phyloP scores from a whole-genome alignment of 2,888 invertebrate species.

The Pemphredon lugubris region DNA sequence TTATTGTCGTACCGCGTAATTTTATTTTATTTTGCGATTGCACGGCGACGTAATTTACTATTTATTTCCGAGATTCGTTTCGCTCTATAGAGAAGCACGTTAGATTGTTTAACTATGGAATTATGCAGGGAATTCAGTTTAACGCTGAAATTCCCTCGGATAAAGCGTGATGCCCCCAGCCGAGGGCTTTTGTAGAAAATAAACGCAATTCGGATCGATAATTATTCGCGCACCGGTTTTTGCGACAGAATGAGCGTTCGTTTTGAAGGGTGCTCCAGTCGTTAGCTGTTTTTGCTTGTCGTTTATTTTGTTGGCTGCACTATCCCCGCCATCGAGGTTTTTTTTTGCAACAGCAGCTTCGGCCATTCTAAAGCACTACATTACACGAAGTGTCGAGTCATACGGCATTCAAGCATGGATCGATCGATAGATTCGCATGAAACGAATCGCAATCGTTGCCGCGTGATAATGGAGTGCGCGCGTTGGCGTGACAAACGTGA shows the following conservation, averaged over 20 bases:
- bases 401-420: constrained; percentile 15
- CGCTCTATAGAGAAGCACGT: too few relatives aligned
- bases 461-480: constrained; percentile 11
- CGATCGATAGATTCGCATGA: constrained; percentile 27
- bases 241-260: constrained; percentile 21
- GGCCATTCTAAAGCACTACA: neutral
- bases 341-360: constrained; percentile 16
- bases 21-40: too few relatives aligned
- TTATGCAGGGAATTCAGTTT: too few relatives aligned
- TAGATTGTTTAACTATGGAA: too few relatives aligned
- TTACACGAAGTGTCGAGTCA: constrained; percentile 33
- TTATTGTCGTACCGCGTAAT: too few relatives aligned
- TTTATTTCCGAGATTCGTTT: too few relatives aligned
- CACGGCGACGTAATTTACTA: too few relatives aligned
- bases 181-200: too few relatives aligned
- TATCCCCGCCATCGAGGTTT: constrained; percentile 4
- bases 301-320: constrained; percentile 15
- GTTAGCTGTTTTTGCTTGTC: constrained; percentile 24
- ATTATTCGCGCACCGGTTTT: constrained; percentile 20
- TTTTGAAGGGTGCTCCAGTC: constrained; percentile 16
- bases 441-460: constrained; percentile 22
- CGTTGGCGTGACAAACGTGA: neutral
- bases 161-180: too few relatives aligned
- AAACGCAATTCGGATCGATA: constrained; percentile 30
- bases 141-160: too few relatives aligned